A percentile compares a stretch with the other conserved stretches of the same genome.
These are phyloP conservation scores for Macaria notata DNA, from an alignment of 2,888 invertebrate genomes.

Conservation along the genomic window DNA sequence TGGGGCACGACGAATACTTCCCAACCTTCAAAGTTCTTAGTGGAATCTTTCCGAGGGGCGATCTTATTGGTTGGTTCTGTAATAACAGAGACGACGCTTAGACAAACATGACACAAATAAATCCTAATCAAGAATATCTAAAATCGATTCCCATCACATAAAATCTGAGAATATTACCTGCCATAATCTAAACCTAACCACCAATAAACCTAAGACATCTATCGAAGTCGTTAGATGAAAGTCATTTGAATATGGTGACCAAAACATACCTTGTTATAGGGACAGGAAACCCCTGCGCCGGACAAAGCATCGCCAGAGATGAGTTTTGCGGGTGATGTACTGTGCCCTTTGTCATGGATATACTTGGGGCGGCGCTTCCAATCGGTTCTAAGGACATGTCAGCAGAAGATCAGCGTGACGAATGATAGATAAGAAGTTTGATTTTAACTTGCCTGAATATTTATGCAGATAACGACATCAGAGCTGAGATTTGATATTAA, in stretches of 20 bases:
- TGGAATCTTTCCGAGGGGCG: constrained; percentile 80
- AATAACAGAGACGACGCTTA: constrained; percentile 61
- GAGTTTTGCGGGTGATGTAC: constrained; percentile 59
- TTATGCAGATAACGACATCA: not conserved
- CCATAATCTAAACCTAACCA: too few relatives aligned
- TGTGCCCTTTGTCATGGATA: constrained; percentile 75
- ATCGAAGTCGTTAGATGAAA: too few relatives aligned
- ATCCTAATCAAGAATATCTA: not conserved
- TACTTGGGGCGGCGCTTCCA: constrained; percentile 73
- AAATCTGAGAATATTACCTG: too few relatives aligned
- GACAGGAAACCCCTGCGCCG: constrained; percentile 39
- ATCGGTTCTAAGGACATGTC: constrained; percentile 64
- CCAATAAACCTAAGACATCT: too few relatives aligned
- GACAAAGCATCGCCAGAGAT: constrained; percentile 73
- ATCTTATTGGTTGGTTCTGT: constrained; percentile 87
- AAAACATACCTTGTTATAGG: constrained; percentile 27
- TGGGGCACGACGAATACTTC: constrained; percentile 81
- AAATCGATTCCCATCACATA: too few relatives aligned
- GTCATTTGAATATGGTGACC: too few relatives aligned
- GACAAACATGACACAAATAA: constrained; percentile 29
- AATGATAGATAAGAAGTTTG: not conserved
- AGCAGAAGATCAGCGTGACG: too few relatives aligned
- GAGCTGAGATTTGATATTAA: constrained; percentile 12
- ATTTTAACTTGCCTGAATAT: constrained; percentile 20
- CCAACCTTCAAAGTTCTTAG: constrained; percentile 83